Conservation (phyloP, 2,888 invertebrate species). For the Yponomeuta cagnagella region DNA sequence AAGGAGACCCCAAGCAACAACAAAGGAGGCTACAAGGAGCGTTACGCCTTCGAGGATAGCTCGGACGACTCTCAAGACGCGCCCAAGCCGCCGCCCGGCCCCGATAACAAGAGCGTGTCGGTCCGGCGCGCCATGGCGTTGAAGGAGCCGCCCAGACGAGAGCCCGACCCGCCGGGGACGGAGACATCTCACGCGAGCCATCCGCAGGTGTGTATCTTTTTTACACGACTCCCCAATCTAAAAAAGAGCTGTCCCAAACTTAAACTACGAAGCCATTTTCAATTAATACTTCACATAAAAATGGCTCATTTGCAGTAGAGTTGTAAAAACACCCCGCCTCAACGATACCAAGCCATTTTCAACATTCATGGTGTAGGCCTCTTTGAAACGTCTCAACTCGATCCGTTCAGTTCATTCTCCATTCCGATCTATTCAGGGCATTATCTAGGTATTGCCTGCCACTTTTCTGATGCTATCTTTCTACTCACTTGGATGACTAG, state of each 20-base stretch:
- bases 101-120: constrained; percentile 75
- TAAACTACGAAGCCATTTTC: background rate
- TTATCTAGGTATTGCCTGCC: too few relatives aligned
- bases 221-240: background rate
- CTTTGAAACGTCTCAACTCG: too few relatives aligned
- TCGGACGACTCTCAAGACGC: constrained; percentile 66
- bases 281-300: too few relatives aligned
- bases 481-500: too few relatives aligned
- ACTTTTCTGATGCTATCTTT: too few relatives aligned
- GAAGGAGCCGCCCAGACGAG: constrained; percentile 76
- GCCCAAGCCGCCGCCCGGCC: constrained; percentile 43
- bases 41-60: constrained; percentile 67
- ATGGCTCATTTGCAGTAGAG: too few relatives aligned
- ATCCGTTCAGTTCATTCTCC: too few relatives aligned
- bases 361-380: too few relatives aligned
- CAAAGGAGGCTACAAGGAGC: constrained; percentile 69
- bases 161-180: constrained; percentile 76
- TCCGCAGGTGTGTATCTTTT: constrained; percentile 34
- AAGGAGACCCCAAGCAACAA: constrained; percentile 71
- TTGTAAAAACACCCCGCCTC: too few relatives aligned
- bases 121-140: constrained; percentile 78
- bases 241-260: background rate
- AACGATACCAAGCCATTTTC: too few relatives aligned
- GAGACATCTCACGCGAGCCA: constrained; percentile 45
- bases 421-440: too few relatives aligned